Base-by-base conservation (phyloP, 2,113 vertebrate genomes). In the Cavia porcellus region DNA sequence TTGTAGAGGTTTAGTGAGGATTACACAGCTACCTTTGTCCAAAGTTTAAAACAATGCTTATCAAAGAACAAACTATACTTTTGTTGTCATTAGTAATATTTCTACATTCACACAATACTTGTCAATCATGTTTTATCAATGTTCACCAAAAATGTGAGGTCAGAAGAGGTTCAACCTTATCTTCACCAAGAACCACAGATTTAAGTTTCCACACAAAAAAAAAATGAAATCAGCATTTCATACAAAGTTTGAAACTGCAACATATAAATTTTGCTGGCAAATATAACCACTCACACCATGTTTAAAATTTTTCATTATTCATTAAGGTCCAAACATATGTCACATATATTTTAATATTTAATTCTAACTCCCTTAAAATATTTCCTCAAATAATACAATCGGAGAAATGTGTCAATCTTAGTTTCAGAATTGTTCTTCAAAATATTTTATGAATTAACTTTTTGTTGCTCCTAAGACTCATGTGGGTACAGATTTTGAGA, bases 381-480 rank as follows among this genome's bases (percentile, higher is more conserved):
- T 32, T 68, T 61, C 22, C 3, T 70, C 20, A 85, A 15, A 92
- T 38, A 87, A 94, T 50, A 90, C 32, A 95, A 96, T 4, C 88
- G 10, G 20, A 68, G 35, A 95, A 79, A 4, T 64, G 9, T 42
- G 1, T 45, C 20, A 55, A 24, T 45, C n/a, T 68, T 24, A 77
- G 4, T 74, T 86, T 24, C 38, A 68, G 17, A 96, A 52, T 28
- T 38, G 3, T 90, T 64, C n/a, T 88, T 91, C 25, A n/a, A 68
- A 28, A 86, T 64, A 7, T 68, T 70, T 77, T 90, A 72, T 86
- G 96, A 87, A 35, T 47, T 95, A 96, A 96, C 57, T 3, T 0
- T 88, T 89, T 80, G 98, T 97, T 97, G 96, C 96, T 98, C 96
- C 96, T 97, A 77, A 89, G 59, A 97, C 87, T 97, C 92, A 98